Percentiles rank a stretch among this genome's conserved stretches.
These are phyloP conservation scores for Strigamia maritima DNA, from an alignment of 2,888 invertebrate species.

Conservation along the genomic window DNA sequence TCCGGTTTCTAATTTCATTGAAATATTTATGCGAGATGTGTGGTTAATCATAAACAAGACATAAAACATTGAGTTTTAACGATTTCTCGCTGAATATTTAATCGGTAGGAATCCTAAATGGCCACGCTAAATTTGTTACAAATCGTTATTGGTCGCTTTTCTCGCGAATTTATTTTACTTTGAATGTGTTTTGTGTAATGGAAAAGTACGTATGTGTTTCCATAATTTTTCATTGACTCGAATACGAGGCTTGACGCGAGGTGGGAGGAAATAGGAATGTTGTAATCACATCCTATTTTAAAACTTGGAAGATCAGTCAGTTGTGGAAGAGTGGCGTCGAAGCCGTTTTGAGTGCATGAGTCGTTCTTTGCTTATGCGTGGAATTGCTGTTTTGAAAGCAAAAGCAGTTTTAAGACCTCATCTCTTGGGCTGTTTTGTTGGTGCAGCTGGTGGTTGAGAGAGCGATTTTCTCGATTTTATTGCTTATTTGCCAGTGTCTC, in stretches of 20 bases:
- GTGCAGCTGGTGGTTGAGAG: slow-evolving; percentile 34
- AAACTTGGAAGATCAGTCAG: slow-evolving; percentile 27
- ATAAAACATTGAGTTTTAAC: background rate
- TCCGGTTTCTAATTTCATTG: background rate
- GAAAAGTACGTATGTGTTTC: background rate
- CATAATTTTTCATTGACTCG: slow-evolving; percentile 13
- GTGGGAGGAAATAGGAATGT: slow-evolving; percentile 12
- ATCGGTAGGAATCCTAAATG: background rate
- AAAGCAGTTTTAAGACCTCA: slow-evolving; percentile 34
- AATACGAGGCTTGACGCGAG: background rate
- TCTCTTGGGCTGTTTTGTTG: slow-evolving; percentile 32
- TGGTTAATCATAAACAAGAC: background rate
- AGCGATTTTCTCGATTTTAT: slow-evolving; percentile 34
- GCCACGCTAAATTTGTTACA: background rate
- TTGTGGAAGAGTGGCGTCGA: slow-evolving; percentile 30
- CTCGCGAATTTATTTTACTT: background rate
- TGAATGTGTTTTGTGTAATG: background rate
- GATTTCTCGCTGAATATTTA: background rate
- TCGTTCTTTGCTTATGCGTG: slow-evolving; percentile 32
- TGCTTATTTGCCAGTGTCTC: slow-evolving; percentile 32
- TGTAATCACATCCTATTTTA: slow-evolving; percentile 32
- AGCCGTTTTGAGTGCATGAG: slow-evolving; percentile 31
- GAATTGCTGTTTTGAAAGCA: slow-evolving; percentile 34
- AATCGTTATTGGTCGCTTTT: slow-evolving; percentile 8
- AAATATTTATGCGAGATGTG: background rate